Conservation (phyloP, 1,140 invertebrate genomes). For the Caenorhabditis latens region DNA sequence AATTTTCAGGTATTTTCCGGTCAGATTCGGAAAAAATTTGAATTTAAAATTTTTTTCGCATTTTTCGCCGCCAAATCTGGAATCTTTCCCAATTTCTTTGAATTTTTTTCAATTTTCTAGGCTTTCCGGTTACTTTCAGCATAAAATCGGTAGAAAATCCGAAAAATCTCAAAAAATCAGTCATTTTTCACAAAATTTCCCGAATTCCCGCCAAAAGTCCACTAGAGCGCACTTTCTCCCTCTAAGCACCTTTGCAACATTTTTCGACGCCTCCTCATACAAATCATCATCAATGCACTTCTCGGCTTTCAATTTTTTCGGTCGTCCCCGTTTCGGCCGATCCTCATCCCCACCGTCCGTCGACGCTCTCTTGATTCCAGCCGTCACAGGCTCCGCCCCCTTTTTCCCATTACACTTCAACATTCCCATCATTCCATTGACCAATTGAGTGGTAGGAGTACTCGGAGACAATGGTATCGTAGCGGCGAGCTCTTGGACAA, state of each 20-base stretch:
- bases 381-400: not conserved
- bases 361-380: not conserved
- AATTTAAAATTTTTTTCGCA: too few relatives aligned
- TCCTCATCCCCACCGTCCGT: conserved; percentile 49
- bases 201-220: too few relatives aligned
- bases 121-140: too few relatives aligned
- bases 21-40: too few relatives aligned
- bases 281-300: conserved; percentile 65
- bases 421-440: conserved; percentile 42
- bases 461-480: conserved; percentile 25
- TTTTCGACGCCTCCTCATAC: conserved; percentile 29
- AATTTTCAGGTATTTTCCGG: too few relatives aligned
- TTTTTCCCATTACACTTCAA: conserved; percentile 7
- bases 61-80: too few relatives aligned
- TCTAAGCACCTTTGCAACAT: conserved; percentile 19
- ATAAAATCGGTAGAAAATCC: too few relatives aligned
- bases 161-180: too few relatives aligned
- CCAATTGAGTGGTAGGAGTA: conserved; percentile 23
- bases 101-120: too few relatives aligned
- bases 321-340: conserved; percentile 63
- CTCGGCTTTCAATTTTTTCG: conserved; percentile 62
- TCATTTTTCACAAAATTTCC: too few relatives aligned
- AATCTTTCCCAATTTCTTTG: too few relatives aligned
- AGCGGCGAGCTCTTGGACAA: conserved; percentile 24
- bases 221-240: too few relatives aligned